These are phyloP conservation scores for Chloropsis hardwickii DNA, from an alignment of 2,113 vertebrate genomes.

Conservation along the genomic window DNA sequence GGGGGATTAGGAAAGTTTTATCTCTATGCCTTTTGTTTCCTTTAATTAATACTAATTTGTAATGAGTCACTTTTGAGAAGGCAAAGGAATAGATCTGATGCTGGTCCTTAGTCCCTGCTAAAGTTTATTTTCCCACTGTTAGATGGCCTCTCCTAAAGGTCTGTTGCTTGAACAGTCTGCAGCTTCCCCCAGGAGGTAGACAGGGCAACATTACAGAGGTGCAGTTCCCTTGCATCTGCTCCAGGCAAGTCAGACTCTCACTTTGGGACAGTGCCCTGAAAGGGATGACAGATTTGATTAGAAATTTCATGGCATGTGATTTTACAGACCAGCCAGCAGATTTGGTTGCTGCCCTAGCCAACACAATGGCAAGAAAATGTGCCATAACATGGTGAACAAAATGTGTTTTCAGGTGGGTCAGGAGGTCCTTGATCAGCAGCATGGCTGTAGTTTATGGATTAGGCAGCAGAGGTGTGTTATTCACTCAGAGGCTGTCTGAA, in stretches of 20 bases:
- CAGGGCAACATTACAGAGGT: not conserved
- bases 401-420: not conserved
- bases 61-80: not conserved
- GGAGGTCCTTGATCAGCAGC: not conserved
- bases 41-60: not conserved
- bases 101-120: not conserved
- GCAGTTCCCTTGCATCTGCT: not conserved
- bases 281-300: not conserved
- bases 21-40: not conserved
- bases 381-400: not conserved
- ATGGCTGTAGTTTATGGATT: not conserved
- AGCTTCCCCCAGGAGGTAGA: not conserved
- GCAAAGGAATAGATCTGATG: not conserved
- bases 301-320: not conserved
- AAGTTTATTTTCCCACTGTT: not conserved
- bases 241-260: not conserved
- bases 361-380: fast-evolving
- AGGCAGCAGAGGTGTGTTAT: not conserved
- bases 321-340: not conserved
- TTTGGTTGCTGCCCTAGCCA: not conserved
- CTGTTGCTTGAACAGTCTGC: not conserved
- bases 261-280: not conserved
- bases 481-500: not conserved
- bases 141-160: not conserved
- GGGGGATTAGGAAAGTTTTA: not conserved